phyloP scores from a whole-genome alignment of 1,140 invertebrate species.

The Phenacoccus solenopsis region DNA sequence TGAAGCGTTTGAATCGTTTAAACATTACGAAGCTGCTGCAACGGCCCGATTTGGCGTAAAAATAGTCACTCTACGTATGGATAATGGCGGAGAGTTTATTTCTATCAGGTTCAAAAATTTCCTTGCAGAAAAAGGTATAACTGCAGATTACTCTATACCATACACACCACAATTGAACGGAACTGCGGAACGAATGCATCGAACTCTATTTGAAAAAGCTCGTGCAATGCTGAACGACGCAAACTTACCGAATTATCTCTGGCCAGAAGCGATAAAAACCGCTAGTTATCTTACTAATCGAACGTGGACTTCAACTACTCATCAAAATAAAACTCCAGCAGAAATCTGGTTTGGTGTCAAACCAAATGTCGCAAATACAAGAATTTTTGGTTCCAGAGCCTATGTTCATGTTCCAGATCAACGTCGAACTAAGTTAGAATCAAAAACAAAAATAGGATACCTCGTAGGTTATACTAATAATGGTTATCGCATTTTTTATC shows the following conservation, averaged over 20 bases:
- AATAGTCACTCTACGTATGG: too few relatives aligned
- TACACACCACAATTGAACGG: slow-evolving; percentile 32
- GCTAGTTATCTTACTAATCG: slow-evolving; percentile 6
- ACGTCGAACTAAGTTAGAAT: slow-evolving; percentile 27
- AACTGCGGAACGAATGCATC: slow-evolving; percentile 30
- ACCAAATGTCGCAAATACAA: slow-evolving; percentile 19
- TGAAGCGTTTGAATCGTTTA: too few relatives aligned
- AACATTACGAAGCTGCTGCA: too few relatives aligned
- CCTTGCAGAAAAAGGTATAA: slow-evolving; percentile 25
- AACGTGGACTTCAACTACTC: slow-evolving; percentile 8
- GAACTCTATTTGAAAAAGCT: slow-evolving; percentile 27
- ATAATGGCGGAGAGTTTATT: slow-evolving; percentile 16
- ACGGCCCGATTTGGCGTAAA: too few relatives aligned
- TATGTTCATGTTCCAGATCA: slow-evolving; percentile 25
- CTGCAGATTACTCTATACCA: slow-evolving; percentile 25
- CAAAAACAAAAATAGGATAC: slow-evolving; percentile 26
- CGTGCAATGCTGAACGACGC: slow-evolving; percentile 27
- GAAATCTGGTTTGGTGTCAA: slow-evolving; percentile 13
- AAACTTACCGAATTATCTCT: background rate
- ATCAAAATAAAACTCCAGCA: slow-evolving; percentile 9
- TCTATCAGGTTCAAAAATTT: slow-evolving; percentile 7
- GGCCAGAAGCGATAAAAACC: background rate
- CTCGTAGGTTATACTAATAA: slow-evolving; percentile 27
- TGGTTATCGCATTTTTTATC: background rate
- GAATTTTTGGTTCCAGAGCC: slow-evolving; percentile 25